Conservation (phyloP, 2,113 vertebrate species). For the Bos indicus region DNA sequence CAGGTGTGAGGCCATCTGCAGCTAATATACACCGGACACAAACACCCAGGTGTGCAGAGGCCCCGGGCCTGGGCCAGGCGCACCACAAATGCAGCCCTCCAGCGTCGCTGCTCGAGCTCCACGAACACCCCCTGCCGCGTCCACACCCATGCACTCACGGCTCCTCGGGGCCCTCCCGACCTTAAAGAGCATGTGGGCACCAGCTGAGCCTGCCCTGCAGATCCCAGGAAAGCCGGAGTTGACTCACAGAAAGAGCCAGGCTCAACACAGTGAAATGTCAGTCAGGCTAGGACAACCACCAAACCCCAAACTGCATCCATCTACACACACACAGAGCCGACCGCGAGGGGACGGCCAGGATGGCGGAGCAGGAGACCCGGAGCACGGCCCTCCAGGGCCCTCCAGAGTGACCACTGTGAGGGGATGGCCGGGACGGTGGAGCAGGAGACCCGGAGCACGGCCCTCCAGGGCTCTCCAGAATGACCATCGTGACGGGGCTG, state of each 20-base stretch:
- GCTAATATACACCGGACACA: neutral
- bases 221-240: neutral
- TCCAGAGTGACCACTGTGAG: too few species aligned
- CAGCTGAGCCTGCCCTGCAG: neutral
- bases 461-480: neutral
- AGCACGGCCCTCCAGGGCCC: too few species aligned
- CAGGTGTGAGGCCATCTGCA: neutral
- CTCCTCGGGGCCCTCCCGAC: neutral
- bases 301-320: neutral
- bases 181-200: neutral
- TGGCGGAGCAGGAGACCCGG: too few species aligned
- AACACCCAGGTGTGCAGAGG: neutral
- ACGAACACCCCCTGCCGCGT: neutral
- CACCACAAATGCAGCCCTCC: neutral
- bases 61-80: neutral
- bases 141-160: neutral
- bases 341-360: too few species aligned
- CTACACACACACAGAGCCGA: accelerated
- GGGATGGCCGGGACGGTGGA: too few species aligned
- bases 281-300: neutral
- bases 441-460: too few species aligned
- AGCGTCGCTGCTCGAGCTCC: neutral
- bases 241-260: neutral
- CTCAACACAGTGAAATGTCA: neutral
- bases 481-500: accelerated